Percentiles rank a stretch among this genome's conserved stretches.
These are phyloP conservation scores for Synergus gifuensis DNA, from an alignment of 2,888 invertebrate genomes.

Conservation along the genomic window DNA sequence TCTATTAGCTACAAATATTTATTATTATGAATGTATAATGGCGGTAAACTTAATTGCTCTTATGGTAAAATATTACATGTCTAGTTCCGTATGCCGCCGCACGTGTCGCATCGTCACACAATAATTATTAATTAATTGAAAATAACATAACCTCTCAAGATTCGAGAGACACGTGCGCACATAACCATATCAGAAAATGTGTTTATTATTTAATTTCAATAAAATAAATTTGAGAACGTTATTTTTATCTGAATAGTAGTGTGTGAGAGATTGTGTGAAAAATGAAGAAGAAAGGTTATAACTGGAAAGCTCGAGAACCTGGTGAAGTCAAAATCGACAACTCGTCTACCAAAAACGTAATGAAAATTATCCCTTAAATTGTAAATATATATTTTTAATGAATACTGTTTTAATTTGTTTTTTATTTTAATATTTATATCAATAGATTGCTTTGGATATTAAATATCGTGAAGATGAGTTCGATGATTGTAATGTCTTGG, in stretches of 20 bases:
- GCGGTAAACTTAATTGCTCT: too few relatives aligned
- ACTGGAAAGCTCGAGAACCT: constrained; percentile 87
- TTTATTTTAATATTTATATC: constrained; percentile 62
- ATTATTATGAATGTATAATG: too few relatives aligned
- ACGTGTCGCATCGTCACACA: too few relatives aligned
- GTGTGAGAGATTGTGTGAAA: constrained; percentile 15
- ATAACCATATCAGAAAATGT: background rate
- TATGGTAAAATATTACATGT: too few relatives aligned
- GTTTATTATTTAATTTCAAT: background rate
- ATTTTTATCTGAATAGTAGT: background rate
- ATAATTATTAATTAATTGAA: too few relatives aligned
- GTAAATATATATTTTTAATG: background rate
- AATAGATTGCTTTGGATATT: constrained; percentile 85
- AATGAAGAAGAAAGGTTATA: constrained; percentile 87
- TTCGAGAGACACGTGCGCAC: background rate
- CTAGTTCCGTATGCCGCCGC: too few relatives aligned
- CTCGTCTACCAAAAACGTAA: constrained; percentile 84
- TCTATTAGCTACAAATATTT: too few relatives aligned
- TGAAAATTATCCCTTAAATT: constrained; percentile 34
- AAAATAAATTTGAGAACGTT: background rate
- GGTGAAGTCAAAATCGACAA: constrained; percentile 86
- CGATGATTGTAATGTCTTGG: constrained; percentile 88
- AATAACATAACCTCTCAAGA: background rate
- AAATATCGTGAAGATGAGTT: constrained; percentile 80
- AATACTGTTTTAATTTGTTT: constrained; percentile 50